Evolutionary conservation across 1,140 invertebrate species (phyloP), one percentile per base, ranked within the genome.

Genomic region (Tachypleus tridentatus): DNA sequence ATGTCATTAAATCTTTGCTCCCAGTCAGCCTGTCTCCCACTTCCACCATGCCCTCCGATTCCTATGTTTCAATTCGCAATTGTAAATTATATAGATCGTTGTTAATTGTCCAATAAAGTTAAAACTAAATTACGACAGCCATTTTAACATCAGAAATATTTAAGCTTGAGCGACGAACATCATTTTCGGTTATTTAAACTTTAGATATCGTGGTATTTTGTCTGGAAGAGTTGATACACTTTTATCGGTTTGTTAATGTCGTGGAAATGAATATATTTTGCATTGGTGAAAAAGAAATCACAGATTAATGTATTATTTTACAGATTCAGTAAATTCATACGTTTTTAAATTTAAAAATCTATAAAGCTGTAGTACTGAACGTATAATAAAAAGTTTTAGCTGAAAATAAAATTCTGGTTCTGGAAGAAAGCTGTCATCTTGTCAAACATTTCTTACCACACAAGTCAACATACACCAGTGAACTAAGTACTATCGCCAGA

Each of bases 1-100:
- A 80, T 78, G 65, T 78, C 77, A 52, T 71, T 70, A 66, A 78
- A 79, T 64, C 77, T 74, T 63, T 76, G 73, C 57, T 78, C 73
- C 54, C 76, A 72, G 67, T 81, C 79, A 50, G 76, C 77, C 64
- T 77, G 74, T 11, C 75, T 72, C 29, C 74, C 70, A 64, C 64
- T 75, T 3, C 80, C 79, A 58, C 78, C 78, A 71, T 81, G 80
- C 10, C 80, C 78, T 49, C 80, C 80, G 62, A 79, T 73, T 63
- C 76, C 77, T 79, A 49, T 51, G 8, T 57, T n/a, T 11, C 62
- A 11, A 54, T 1, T 62, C 47, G 29, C n/a, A 10, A 67, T 63
- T 29, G 29, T 29, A 1, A 29, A 29, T 29, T 29, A 29, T 51
- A n/a, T 3, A 50, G n/a, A 47, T 59, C 3, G 29, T 51, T 58